Conservation (phyloP, 2,888 invertebrate species). For the Polia nebulosa region DNA sequence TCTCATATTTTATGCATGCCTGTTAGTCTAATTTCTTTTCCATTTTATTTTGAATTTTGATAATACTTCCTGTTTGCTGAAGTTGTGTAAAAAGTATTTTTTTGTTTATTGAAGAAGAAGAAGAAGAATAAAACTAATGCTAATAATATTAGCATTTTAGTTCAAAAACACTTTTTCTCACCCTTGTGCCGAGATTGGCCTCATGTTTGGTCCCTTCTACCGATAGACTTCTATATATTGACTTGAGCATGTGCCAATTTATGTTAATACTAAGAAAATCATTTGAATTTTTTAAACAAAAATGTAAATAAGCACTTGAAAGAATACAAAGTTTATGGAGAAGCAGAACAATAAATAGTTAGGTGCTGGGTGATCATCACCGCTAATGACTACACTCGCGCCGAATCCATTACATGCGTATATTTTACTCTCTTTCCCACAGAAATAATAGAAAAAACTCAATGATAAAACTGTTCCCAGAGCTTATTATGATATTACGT, state of each 20-base stretch:
- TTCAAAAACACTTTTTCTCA: not conserved
- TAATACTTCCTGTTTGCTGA: conserved; percentile 34
- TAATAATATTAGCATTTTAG: too few species aligned
- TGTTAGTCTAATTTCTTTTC: conserved; percentile 57
- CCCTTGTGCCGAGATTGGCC: too few species aligned
- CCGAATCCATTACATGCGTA: conserved; percentile 46
- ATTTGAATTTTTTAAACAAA: conserved; percentile 24
- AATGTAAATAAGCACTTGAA: conserved; percentile 23
- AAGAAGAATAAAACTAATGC: too few species aligned
- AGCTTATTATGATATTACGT: conserved; percentile 54
- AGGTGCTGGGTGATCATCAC: conserved; percentile 51
- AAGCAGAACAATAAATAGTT: conserved; percentile 50
- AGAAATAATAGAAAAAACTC: conserved; percentile 30
- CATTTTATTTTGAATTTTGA: conserved; percentile 40
- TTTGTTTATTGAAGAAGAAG: too few species aligned
- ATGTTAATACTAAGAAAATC: not conserved
- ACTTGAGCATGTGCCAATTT: conserved; percentile 29
- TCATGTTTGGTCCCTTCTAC: not conserved
- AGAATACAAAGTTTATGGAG: conserved; percentile 42
- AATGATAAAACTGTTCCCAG: conserved; percentile 44
- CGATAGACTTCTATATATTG: not conserved
- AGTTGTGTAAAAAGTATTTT: conserved; percentile 21
- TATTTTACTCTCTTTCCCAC: conserved; percentile 27
- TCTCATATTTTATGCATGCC: conserved; percentile 61
- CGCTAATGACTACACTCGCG: conserved; percentile 50